These are phyloP conservation scores for Diadema setosum DNA, from an alignment of 35 echinoderm and acorn worm species.

Conservation along the genomic window DNA sequence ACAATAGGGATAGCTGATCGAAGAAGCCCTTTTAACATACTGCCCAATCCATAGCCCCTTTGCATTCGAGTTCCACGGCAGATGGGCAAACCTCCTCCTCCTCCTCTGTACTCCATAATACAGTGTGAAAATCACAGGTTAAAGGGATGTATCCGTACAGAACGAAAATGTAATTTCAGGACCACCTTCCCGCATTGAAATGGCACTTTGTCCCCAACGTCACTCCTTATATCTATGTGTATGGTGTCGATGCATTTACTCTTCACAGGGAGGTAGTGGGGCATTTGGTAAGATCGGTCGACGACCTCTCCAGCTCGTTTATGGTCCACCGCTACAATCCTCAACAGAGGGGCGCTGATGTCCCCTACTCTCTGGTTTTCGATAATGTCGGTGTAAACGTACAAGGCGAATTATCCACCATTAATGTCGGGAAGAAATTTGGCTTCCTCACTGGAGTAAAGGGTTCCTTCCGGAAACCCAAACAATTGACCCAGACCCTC, in stretches of 20 bases:
- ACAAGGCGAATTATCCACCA: neutral
- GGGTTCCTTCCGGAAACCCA: neutral
- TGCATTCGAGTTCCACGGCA: constrained; percentile 15
- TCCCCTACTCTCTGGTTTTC: constrained; percentile 44
- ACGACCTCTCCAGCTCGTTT: neutral
- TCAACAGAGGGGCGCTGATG: neutral
- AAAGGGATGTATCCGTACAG: neutral
- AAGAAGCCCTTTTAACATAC: constrained; percentile 37
- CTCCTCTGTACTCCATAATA: neutral
- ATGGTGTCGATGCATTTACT: constrained; percentile 46
- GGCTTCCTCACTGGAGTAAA: neutral
- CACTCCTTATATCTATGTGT: constrained; percentile 40
- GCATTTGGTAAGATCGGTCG: constrained; percentile 19
- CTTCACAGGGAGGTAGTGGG: constrained; percentile 34
- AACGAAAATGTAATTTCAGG: neutral
- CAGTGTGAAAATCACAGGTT: neutral
- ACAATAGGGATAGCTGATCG: constrained; percentile 11
- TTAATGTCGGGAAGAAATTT: neutral
- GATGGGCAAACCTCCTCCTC: constrained; percentile 11
- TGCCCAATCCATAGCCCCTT: constrained; percentile 40
- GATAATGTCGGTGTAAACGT: constrained; percentile 42
- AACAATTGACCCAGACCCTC: constrained; percentile 4
- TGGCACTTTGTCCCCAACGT: too few relatives aligned
- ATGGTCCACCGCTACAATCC: neutral
- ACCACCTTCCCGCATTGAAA: too few relatives aligned